Evolutionary conservation across 2,797 vertebrate species (phyloP).

Genomic region (Acanthis flammea): DNA sequence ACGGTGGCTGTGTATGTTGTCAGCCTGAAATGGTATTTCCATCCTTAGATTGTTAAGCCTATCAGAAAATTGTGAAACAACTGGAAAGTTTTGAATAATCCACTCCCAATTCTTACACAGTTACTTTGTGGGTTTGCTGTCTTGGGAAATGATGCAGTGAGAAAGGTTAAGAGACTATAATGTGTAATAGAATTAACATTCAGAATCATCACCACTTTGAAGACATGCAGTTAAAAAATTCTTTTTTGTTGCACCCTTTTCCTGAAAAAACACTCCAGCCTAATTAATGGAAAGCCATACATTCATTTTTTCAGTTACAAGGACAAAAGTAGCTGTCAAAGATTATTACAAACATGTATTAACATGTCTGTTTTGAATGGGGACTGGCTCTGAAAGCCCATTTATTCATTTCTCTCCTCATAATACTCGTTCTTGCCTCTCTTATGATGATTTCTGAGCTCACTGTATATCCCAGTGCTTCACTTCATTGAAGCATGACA

Average conservation of each 20-base stretch:
- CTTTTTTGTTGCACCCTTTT: neutral
- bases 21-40: neutral
- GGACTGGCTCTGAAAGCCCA: neutral
- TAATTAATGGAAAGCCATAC: neutral
- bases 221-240: neutral
- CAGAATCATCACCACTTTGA: neutral
- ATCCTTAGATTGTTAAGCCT: neutral
- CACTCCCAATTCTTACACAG: neutral
- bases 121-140: neutral
- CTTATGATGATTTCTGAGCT: neutral
- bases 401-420: neutral
- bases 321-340: neutral
- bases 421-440: neutral
- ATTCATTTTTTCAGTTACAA: neutral
- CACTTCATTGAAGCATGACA: neutral
- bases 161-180: neutral
- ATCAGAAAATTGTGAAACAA: neutral
- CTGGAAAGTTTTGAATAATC: neutral
- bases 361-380: neutral
- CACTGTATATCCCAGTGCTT: neutral
- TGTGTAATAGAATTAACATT: neutral
- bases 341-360: neutral
- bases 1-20: rapidly evolving
- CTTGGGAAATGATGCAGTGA: neutral
- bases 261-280: neutral